A percentile compares a stretch with the other conserved stretches of the same genome.
Conservation (phyloP, 1,140 invertebrate species). For the Tribolium castaneum region DNA sequence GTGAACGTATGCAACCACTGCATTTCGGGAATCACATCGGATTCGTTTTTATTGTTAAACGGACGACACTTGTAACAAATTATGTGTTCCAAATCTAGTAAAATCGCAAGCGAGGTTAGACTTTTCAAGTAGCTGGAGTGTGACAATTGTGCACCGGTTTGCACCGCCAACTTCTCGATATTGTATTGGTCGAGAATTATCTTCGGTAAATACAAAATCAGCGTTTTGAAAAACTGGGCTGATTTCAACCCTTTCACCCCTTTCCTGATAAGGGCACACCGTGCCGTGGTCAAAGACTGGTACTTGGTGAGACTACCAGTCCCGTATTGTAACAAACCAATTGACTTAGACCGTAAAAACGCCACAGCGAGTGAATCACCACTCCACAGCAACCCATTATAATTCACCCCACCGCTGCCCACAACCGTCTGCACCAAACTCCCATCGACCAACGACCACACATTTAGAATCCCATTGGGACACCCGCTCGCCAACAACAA, state of each 20-base stretch:
- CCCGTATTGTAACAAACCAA: constrained; percentile 66
- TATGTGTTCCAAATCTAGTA: constrained; percentile 69
- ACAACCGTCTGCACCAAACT: constrained; percentile 70
- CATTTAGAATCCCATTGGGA: constrained; percentile 71
- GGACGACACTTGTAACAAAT: constrained; percentile 67
- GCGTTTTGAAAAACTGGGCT: constrained; percentile 69
- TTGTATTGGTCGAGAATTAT: constrained; percentile 69
- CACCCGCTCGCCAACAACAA: constrained; percentile 69
- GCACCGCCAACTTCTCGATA: constrained; percentile 70
- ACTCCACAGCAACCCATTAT: constrained; percentile 67
- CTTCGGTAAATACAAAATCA: constrained; percentile 68
- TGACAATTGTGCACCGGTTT: constrained; percentile 71
- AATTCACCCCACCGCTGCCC: constrained; percentile 68
- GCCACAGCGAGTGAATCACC: constrained; percentile 64
- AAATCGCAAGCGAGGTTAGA: constrained; percentile 68
- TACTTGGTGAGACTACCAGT: constrained; percentile 64
- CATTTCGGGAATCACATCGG: constrained; percentile 66
- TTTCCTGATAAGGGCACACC: constrained; percentile 67
- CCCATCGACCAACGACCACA: constrained; percentile 74
- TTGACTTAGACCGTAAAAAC: constrained; percentile 69
- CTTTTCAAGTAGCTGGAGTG: constrained; percentile 73
- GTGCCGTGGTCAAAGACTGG: constrained; percentile 66
- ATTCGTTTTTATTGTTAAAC: constrained; percentile 61
- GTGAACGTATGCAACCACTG: constrained; percentile 72
- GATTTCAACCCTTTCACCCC: constrained; percentile 69